A percentile compares a stretch with the other conserved stretches of the same genome.
phyloP scores from a whole-genome alignment of 2,797 vertebrate species.

The Brachymystax lenok region DNA sequence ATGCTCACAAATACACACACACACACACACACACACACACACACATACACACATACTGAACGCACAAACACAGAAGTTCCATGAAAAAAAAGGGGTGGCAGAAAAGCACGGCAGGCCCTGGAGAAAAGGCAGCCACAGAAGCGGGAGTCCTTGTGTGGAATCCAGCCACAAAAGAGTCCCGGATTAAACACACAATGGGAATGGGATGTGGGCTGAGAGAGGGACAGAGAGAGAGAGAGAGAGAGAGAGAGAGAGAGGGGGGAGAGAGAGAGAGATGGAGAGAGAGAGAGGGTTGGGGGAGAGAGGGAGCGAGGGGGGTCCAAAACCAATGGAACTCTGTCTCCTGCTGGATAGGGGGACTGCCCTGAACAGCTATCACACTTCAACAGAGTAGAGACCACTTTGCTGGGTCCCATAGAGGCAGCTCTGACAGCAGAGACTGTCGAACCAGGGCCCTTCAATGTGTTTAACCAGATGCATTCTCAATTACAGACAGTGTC shows the following conservation, averaged over 20 bases:
- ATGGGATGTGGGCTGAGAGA: slow-evolving; percentile 45
- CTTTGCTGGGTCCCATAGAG: slow-evolving; percentile 23
- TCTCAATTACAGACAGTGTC: not conserved
- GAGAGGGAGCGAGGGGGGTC: slow-evolving; percentile 22
- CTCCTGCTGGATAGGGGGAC: not conserved
- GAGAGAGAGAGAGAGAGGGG: not conserved
- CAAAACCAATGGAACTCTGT: slow-evolving; percentile 12
- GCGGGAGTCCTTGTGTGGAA: slow-evolving; percentile 78
- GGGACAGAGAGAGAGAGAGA: slow-evolving; percentile 29
- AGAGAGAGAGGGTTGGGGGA: not conserved
- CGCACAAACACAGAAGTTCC: slow-evolving; percentile 62
- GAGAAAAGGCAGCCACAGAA: slow-evolving; percentile 73
- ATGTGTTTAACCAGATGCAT: not conserved
- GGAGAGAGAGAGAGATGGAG: not conserved
- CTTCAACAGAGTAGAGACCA: slow-evolving; percentile 40
- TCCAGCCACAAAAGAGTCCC: slow-evolving; percentile 77
- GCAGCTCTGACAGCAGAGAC: not conserved
- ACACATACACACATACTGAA: slow-evolving; percentile 61
- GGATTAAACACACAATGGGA: slow-evolving; percentile 81
- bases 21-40: slow-evolving; percentile 31
- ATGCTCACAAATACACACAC: slow-evolving; percentile 44
- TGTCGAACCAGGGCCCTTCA: not conserved
- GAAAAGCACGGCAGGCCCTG: slow-evolving; percentile 72
- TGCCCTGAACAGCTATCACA: slow-evolving; percentile 29
- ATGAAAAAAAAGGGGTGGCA: slow-evolving; percentile 76